Conservation (phyloP, 1,140 invertebrate genomes). For the Pinna nobilis region DNA sequence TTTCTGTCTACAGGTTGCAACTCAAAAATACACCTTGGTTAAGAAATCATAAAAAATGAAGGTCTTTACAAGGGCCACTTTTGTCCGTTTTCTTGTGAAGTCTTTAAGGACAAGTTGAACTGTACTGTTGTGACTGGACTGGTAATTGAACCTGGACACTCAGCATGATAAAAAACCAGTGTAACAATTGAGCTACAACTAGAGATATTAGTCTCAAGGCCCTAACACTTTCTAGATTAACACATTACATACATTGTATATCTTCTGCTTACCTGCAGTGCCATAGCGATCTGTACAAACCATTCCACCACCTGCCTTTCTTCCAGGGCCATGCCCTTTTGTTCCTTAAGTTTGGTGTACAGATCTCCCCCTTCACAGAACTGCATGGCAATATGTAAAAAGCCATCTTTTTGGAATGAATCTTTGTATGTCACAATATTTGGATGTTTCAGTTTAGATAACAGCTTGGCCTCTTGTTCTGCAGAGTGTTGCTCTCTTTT, state of each 20-base stretch:
- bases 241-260: neutral
- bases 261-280: constrained; percentile 74
- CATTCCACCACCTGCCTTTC: constrained; percentile 77
- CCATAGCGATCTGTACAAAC: constrained; percentile 79
- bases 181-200: too few relatives aligned
- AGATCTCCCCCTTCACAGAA: constrained; percentile 78
- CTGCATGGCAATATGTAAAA: constrained; percentile 78
- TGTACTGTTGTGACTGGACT: too few relatives aligned
- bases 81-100: too few relatives aligned
- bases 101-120: too few relatives aligned
- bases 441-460: constrained; percentile 77
- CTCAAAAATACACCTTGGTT: too few relatives aligned
- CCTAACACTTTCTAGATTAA: neutral
- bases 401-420: constrained; percentile 75
- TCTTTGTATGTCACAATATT: constrained; percentile 78
- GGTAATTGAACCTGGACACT: too few relatives aligned
- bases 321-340: constrained; percentile 71
- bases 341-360: constrained; percentile 75
- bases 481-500: constrained; percentile 74
- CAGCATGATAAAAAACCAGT: too few relatives aligned
- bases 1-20: too few relatives aligned
- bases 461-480: constrained; percentile 75
- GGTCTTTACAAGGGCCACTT: too few relatives aligned
- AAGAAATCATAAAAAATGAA: too few relatives aligned
- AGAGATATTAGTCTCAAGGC: too few relatives aligned